Conservation (phyloP, 2,113 vertebrate genomes). For the Rissa tridactyla region DNA sequence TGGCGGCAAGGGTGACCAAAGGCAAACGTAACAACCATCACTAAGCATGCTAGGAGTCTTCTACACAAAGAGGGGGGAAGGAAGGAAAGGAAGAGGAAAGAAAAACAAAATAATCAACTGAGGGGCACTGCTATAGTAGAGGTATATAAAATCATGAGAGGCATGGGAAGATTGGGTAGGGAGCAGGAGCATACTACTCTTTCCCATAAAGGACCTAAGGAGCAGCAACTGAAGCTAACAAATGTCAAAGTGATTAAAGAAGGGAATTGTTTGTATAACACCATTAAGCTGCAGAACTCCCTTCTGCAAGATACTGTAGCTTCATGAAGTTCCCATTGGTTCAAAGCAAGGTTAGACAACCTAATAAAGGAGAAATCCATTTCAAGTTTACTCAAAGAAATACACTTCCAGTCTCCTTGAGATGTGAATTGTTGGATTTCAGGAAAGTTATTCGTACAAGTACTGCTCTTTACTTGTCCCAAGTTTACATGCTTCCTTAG, state of each 20-base stretch:
- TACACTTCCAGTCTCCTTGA: rapidly evolving
- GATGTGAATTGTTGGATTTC: neutral
- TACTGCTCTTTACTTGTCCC: neutral
- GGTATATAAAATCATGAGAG: neutral
- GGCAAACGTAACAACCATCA: neutral
- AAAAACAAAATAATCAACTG: neutral
- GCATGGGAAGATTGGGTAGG: neutral
- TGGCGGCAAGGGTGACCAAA: neutral
- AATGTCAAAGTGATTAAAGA: neutral
- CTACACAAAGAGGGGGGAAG: neutral
- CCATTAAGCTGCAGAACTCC: neutral
- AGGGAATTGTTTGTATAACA: neutral
- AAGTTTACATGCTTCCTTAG: neutral
- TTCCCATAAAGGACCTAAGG: neutral
- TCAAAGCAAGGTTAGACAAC: neutral
- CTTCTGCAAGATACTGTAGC: neutral
- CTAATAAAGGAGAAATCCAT: neutral
- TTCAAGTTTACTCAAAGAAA: neutral
- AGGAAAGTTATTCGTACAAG: neutral
- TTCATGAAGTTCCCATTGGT: neutral
- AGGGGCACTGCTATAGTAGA: neutral
- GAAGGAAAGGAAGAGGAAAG: neutral
- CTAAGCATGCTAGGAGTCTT: neutral
- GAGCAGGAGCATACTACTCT: neutral
- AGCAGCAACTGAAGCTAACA: neutral